phyloP scores from a whole-genome alignment of 2,113 vertebrate genomes.

The Tragulus kanchil region DNA sequence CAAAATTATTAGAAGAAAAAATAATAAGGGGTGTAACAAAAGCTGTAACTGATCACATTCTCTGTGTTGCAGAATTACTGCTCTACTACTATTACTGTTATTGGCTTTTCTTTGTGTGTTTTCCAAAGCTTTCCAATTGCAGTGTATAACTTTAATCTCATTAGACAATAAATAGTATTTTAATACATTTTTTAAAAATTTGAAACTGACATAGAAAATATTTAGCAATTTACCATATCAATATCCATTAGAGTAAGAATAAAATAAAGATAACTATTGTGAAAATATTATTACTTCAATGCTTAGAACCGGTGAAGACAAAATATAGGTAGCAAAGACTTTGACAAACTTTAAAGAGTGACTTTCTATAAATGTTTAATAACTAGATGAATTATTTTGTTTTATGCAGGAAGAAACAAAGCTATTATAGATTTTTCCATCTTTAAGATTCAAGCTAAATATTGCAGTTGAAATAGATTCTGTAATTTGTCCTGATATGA shows the following conservation, averaged over 20 bases:
- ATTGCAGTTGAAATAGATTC: not conserved
- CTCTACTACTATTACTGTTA: not conserved
- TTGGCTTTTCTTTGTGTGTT: not conserved
- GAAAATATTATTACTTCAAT: not conserved
- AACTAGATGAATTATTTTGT: not conserved
- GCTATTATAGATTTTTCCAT: not conserved
- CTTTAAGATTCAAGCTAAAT: not conserved
- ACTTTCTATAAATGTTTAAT: not conserved
- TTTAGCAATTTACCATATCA: not conserved
- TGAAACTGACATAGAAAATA: not conserved
- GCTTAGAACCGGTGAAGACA: not conserved
- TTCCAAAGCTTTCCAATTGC: not conserved
- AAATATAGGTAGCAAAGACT: not conserved
- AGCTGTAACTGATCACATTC: not conserved
- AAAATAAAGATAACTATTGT: not conserved
- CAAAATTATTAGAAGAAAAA: not conserved
- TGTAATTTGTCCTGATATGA: not conserved
- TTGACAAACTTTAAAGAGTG: not conserved
- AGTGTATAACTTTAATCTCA: not conserved
- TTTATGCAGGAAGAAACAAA: not conserved
- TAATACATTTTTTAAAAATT: not conserved
- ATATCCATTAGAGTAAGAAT: not conserved
- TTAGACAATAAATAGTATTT: not conserved
- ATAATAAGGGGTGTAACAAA: not conserved
- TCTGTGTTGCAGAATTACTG: not conserved